phyloP scores from a whole-genome alignment of 2,797 vertebrate species.

The Enteromius mattozi region DNA sequence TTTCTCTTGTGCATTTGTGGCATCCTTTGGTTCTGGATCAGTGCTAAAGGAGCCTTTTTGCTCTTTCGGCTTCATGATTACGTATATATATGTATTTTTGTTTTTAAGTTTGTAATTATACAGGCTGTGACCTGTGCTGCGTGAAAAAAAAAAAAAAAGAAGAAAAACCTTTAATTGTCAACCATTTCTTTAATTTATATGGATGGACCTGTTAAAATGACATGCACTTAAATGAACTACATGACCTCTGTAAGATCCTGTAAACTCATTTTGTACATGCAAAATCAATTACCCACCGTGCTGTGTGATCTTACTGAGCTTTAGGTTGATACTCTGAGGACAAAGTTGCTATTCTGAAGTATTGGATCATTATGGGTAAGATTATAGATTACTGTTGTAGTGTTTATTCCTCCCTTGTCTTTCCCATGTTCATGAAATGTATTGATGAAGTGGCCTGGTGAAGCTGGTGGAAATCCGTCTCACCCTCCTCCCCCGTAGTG shows the following conservation, averaged over 20 bases:
- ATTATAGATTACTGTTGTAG: slow-evolving; percentile 5
- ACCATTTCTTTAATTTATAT: slow-evolving; percentile 36
- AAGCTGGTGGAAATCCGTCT: background rate
- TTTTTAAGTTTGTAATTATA: slow-evolving; percentile 23
- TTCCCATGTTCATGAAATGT: slow-evolving; percentile 16
- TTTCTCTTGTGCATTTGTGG: background rate
- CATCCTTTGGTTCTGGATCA: background rate
- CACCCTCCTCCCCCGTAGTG: background rate
- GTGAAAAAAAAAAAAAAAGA: slow-evolving; percentile 39
- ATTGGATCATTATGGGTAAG: slow-evolving; percentile 5
- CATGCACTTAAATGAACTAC: slow-evolving; percentile 39
- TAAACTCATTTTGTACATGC: background rate
- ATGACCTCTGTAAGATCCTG: slow-evolving; percentile 3
- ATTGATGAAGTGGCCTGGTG: background rate
- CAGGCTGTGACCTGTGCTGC: slow-evolving; percentile 51
- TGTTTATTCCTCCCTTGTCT: slow-evolving; percentile 27
- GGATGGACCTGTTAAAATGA: slow-evolving; percentile 34
- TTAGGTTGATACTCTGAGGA: slow-evolving; percentile 8
- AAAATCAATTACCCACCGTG: slow-evolving; percentile 23
- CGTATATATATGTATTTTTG: background rate
- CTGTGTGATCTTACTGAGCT: slow-evolving; percentile 11
- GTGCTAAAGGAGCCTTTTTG: background rate
- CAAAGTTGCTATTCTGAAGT: slow-evolving; percentile 4
- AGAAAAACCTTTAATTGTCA: background rate
- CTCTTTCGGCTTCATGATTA: slow-evolving; percentile 13